A percentile compares a stretch with the other conserved stretches of the same genome.
These are phyloP conservation scores for Goniozus legneri DNA, from an alignment of 1,140 invertebrate species.

Conservation along the genomic window DNA sequence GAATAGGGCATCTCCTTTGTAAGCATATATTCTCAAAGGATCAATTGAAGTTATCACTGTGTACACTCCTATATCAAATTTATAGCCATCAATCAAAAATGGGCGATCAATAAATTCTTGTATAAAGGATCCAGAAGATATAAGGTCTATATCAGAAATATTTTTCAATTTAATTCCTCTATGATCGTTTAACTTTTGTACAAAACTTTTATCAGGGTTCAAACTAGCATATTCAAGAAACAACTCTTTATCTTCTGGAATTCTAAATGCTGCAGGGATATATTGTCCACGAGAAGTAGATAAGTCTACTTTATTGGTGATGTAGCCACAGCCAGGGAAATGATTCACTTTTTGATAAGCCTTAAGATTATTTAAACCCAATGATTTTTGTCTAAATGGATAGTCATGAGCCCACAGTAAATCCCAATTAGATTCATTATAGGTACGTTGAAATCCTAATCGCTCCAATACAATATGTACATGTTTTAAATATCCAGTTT, in stretches of 20 bases:
- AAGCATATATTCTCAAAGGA: slow-evolving; percentile 85
- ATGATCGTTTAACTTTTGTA: slow-evolving; percentile 92
- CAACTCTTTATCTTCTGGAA: slow-evolving; percentile 73
- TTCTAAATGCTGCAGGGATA: slow-evolving; percentile 83
- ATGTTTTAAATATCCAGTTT: slow-evolving; percentile 72
- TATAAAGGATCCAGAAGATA: slow-evolving; percentile 76
- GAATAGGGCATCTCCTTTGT: slow-evolving; percentile 85
- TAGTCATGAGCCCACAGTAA: slow-evolving; percentile 93
- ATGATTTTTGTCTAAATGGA: slow-evolving; percentile 69
- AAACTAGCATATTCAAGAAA: slow-evolving; percentile 68
- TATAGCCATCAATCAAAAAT: slow-evolving; percentile 79
- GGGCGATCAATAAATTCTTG: slow-evolving; percentile 87
- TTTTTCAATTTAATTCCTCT: slow-evolving; percentile 79
- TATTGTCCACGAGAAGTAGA: slow-evolving; percentile 73
- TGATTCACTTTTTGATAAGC: slow-evolving; percentile 86
- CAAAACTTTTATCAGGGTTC: slow-evolving; percentile 74
- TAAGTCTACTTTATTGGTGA: slow-evolving; percentile 92
- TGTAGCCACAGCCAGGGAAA: slow-evolving; percentile 90
- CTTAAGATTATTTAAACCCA: slow-evolving; percentile 63
- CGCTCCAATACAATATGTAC: slow-evolving; percentile 71
- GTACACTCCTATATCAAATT: slow-evolving; percentile 97
- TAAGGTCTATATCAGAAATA: slow-evolving; percentile 68
- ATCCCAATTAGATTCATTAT: slow-evolving; percentile 70
- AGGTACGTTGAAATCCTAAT: slow-evolving; percentile 66
- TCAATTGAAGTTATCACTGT: slow-evolving; percentile 87